These are phyloP conservation scores for Trichogramma dendrolimi DNA, from an alignment of 2,888 invertebrate genomes.

Conservation along the genomic window DNA sequence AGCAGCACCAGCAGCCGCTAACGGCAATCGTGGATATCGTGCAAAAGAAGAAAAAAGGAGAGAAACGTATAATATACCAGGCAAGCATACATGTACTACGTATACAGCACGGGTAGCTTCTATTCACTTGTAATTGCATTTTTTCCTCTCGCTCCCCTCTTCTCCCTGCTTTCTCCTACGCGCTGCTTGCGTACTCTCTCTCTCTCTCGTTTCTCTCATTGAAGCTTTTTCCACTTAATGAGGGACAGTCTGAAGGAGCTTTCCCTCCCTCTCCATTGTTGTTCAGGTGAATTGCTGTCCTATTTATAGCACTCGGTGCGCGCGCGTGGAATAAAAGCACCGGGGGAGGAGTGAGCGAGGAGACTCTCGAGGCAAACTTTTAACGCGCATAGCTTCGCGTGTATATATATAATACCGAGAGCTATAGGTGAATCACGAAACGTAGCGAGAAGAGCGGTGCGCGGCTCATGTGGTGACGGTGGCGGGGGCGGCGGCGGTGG, in stretches of 20 bases:
- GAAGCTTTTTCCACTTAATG: conserved; percentile 5
- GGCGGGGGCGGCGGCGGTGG: not conserved
- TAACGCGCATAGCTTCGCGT: conserved; percentile 15
- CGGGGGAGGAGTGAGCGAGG: conserved; percentile 22
- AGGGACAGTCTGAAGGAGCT: conserved; percentile 3
- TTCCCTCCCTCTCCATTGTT: conserved; percentile 2
- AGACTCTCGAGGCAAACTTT: conserved; percentile 8
- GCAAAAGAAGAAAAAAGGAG: no score
- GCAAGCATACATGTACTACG: not conserved
- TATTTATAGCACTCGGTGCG: not conserved
- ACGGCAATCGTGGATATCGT: no score
- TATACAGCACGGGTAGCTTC: not conserved
- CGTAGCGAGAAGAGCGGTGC: conserved; percentile 20
- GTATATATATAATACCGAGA: conserved; percentile 21
- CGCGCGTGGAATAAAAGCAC: not conserved
- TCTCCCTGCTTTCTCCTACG: no score
- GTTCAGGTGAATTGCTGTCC: conserved; percentile 11
- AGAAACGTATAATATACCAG: no score
- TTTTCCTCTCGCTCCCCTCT: conserved; percentile 2
- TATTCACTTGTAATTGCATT: conserved; percentile 9
- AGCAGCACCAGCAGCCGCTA: no score
- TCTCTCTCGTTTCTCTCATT: not conserved
- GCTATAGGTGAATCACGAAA: conserved; percentile 6
- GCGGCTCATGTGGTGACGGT: not conserved
- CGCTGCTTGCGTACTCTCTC: no score